phyloP scores from a whole-genome alignment of 1,140 invertebrate genomes.

The Drosophila elegans region DNA sequence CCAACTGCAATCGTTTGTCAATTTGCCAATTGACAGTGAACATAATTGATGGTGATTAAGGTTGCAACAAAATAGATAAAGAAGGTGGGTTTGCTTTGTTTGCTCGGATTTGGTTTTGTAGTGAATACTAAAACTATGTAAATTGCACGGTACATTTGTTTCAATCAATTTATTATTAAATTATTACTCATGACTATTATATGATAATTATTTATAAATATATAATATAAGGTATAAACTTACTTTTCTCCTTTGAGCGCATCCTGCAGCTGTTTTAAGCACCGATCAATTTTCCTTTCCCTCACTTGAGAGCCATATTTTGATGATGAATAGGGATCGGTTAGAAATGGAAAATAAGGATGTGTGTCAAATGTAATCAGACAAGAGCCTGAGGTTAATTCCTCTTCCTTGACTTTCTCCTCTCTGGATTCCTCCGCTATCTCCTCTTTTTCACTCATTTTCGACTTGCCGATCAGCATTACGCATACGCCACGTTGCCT shows the following conservation, averaged over 20 bases:
- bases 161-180: not conserved
- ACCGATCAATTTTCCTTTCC: conserved; percentile 76
- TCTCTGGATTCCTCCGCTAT: not conserved
- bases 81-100: conserved; percentile 8
- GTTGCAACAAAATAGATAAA: conserved; percentile 5
- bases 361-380: conserved; percentile 63
- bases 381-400: conserved; percentile 1
- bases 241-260: conserved; percentile 58
- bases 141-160: conserved; percentile 11
- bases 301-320: conserved; percentile 80
- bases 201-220: no score
- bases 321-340: conserved; percentile 55
- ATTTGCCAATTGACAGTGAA: conserved; percentile 66
- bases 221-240: conserved; percentile 12
- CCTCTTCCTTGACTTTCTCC: not conserved
- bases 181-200: not conserved
- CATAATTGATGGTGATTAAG: conserved; percentile 53
- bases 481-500: conserved; percentile 48
- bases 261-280: conserved; percentile 71
- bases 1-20: conserved; percentile 49
- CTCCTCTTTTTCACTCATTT: conserved; percentile 22
- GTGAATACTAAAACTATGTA: not conserved
- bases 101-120: not conserved
- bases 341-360: conserved; percentile 57
- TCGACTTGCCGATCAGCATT: not conserved